A percentile compares a stretch with the other conserved stretches of the same genome.
These are phyloP conservation scores for Rutilus rutilus DNA, from an alignment of 2,113 vertebrate genomes.

Conservation along the genomic window DNA sequence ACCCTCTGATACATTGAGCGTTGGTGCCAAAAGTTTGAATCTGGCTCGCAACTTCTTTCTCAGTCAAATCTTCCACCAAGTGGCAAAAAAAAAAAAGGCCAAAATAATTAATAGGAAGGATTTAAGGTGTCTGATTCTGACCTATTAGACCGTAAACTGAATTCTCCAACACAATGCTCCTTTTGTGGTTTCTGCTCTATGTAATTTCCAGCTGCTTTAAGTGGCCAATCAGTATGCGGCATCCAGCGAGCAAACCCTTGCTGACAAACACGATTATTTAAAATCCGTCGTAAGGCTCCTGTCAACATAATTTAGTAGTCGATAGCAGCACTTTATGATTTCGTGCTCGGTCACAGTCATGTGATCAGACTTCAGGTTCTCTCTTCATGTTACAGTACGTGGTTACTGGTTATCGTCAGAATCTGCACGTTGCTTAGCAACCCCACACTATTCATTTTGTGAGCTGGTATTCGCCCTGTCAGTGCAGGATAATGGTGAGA, in stretches of 20 bases:
- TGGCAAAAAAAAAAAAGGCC: neutral
- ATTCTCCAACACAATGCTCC: slow-evolving; percentile 32
- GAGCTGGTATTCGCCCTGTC: slow-evolving; percentile 51
- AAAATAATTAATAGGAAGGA: neutral
- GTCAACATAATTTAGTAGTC: slow-evolving; percentile 15
- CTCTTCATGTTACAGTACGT: slow-evolving; percentile 40
- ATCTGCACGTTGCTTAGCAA: slow-evolving; percentile 62
- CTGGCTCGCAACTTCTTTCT: neutral
- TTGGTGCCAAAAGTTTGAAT: neutral
- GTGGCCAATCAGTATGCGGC: neutral
- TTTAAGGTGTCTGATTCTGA: neutral
- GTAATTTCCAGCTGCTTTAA: slow-evolving; percentile 32
- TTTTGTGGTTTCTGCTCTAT: slow-evolving; percentile 30
- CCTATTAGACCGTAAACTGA: slow-evolving; percentile 9
- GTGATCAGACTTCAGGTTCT: slow-evolving; percentile 46
- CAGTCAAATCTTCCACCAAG: neutral
- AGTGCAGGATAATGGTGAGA: slow-evolving; percentile 55
- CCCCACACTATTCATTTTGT: slow-evolving; percentile 60
- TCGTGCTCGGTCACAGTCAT: slow-evolving; percentile 40
- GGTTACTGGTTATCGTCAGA: slow-evolving; percentile 56
- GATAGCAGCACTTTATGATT: slow-evolving; percentile 35
- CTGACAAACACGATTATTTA: neutral
- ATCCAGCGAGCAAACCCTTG: neutral
- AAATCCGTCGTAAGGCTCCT: neutral
- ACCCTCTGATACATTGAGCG: neutral